phyloP scores from a whole-genome alignment of 35 echinoderm and acorn worm genomes.

The Antedon bifida region DNA sequence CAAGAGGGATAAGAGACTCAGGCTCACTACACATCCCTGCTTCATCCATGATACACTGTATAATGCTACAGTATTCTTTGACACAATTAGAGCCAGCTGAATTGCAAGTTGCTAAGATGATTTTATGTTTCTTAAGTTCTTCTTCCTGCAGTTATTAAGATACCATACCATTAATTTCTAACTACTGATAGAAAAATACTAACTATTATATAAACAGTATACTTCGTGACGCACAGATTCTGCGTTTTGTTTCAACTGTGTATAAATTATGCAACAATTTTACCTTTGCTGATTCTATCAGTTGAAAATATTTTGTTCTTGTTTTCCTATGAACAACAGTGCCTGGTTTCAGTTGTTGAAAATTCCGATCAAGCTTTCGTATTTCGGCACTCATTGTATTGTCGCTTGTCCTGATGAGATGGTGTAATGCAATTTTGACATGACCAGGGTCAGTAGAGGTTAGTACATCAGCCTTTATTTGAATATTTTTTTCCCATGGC shows the following conservation, averaged over 20 bases:
- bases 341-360: neutral
- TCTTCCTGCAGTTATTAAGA: too few species aligned
- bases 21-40: conserved; percentile 91
- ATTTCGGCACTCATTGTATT: conserved; percentile 11
- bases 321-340: neutral
- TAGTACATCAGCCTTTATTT: neutral
- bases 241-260: too few species aligned
- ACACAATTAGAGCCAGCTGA: conserved; percentile 23
- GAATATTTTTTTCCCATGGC: neutral
- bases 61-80: conserved; percentile 15
- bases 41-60: conserved; percentile 85
- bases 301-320: neutral
- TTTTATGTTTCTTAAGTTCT: conserved; percentile 31
- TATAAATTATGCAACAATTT: too few species aligned
- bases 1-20: conserved; percentile 74
- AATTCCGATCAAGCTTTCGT: conserved; percentile 20
- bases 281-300: neutral
- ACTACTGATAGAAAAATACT: too few species aligned
- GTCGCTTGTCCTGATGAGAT: neutral
- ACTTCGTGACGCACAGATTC: too few species aligned
- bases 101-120: conserved; percentile 51
- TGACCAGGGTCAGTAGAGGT: neutral
- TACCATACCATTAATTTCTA: too few species aligned
- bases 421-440: conserved; percentile 13
- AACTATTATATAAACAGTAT: too few species aligned